A percentile compares a stretch with the other conserved stretches of the same genome.
Conservation (phyloP, 2,888 invertebrate species). For the Habrosyne pyritoides region DNA sequence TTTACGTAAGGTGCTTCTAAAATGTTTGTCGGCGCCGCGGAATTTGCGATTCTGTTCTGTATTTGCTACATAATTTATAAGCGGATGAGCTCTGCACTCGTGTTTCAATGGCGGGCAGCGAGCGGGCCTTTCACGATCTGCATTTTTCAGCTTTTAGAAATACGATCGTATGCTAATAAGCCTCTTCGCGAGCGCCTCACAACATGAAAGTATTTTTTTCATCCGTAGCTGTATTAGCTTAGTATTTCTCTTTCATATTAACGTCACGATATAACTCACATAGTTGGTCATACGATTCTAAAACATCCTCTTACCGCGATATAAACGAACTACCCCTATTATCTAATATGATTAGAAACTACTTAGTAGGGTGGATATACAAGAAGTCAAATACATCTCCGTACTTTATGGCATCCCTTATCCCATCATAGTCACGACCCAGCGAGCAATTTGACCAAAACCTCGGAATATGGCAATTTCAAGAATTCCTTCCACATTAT, state of each 20-base stretch:
- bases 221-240: slow-evolving; percentile 3
- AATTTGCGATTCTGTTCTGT: slow-evolving; percentile 51
- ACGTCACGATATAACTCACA: neutral
- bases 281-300: neutral
- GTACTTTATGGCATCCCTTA: neutral
- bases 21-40: slow-evolving; percentile 30
- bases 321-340: neutral
- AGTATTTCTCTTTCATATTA: neutral
- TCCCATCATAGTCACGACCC: slow-evolving; percentile 13
- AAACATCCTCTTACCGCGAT: neutral
- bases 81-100: slow-evolving; percentile 59
- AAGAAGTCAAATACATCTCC: neutral
- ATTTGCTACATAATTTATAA: slow-evolving; percentile 67
- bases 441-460: slow-evolving; percentile 12
- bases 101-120: slow-evolving; percentile 54
- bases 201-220: slow-evolving; percentile 42
- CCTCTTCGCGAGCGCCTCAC: slow-evolving; percentile 44
- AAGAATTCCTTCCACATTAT: slow-evolving; percentile 12
- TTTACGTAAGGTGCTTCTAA: slow-evolving; percentile 37
- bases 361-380: neutral
- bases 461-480: neutral
- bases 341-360: neutral
- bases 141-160: slow-evolving; percentile 63
- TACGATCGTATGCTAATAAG: slow-evolving; percentile 70
- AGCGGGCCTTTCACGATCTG: slow-evolving; percentile 51